A percentile compares a stretch with the other conserved stretches of the same genome.
phyloP scores from a whole-genome alignment of 1,140 invertebrate genomes.

The Euborellia annulipes region DNA sequence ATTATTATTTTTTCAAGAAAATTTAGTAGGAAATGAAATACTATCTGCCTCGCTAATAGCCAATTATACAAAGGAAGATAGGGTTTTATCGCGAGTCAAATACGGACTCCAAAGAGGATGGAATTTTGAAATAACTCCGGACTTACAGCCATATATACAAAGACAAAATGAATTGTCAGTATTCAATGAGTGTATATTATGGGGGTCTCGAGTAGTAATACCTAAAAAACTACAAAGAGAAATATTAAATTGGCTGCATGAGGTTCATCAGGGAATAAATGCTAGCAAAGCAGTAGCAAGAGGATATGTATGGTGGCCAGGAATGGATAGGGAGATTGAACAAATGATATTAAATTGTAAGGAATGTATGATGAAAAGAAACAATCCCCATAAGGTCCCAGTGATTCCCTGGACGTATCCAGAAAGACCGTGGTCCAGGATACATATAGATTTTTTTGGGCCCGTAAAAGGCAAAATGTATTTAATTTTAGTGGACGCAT shows the following conservation, averaged over 20 bases:
- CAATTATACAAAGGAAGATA: neutral
- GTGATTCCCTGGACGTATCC: neutral
- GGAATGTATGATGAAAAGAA: too few relatives aligned
- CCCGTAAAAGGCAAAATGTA: neutral
- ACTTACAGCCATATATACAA: too few relatives aligned
- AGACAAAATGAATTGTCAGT: conserved; percentile 5
- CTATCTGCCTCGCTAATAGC: conserved; percentile 5
- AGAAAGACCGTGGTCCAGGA: neutral
- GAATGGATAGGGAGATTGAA: neutral
- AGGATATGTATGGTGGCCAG: conserved; percentile 13
- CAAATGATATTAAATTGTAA: neutral
- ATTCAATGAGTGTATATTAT: conserved; percentile 10
- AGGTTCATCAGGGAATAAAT: conserved; percentile 6
- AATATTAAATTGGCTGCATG: conserved; percentile 9
- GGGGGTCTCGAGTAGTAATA: conserved; percentile 8
- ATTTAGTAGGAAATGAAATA: neutral
- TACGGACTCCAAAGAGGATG: neutral
- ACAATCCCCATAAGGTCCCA: too few relatives aligned
- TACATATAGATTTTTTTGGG: conserved; percentile 1
- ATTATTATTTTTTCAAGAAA: too few relatives aligned
- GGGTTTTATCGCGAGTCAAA: neutral
- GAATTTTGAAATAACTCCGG: neutral
- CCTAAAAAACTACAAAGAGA: neutral
- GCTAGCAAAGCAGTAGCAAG: conserved; percentile 9
- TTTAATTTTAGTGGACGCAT: conserved; percentile 1